Evolutionary conservation across 2,797 vertebrate species (phyloP), one percentile per base, ranked within the genome.

Genomic region (Cottoperca gobio): DNA sequence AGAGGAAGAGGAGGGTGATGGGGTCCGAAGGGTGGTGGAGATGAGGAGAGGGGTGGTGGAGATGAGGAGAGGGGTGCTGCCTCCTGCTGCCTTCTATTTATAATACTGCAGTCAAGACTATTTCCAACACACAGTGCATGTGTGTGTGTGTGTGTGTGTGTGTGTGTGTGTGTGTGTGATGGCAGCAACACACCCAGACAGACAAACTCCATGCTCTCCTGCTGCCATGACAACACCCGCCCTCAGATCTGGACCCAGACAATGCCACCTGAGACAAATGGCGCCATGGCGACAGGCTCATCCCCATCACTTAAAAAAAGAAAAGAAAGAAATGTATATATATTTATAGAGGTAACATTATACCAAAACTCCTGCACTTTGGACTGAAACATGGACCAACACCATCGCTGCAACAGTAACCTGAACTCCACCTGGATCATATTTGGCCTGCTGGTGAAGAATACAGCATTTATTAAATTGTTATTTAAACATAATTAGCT

Each of bases 41-140:
- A 88, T 35, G 72, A 87, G 76, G 76, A 86, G 73, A 85, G 81
- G 80, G 82, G 82, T 67, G 82, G n/a, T 78, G 77, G 69, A 70
- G 80, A 88, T 35, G 72, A 87, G 76, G 76, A 86, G 73, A 85
- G 81, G 80, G 82, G 82, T 67, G 82, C 86, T 86, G 83, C 84
- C 82, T 90, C 85, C 79, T 86, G 76, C 79, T 81, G 84, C 79
- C 61, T 85, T 92, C 92, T 95, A 95, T 95, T 95, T 93, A 91
- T 95, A 95, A 91, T 85, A 83, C 86, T 90, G 89, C 87, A 93
- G 90, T 90, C 87, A 87, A 88, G 88, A 93, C 88, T 92, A 86
- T 91, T 86, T 90, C 69, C 37, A 77, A 79, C 54, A 76, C 82
- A 66, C 46, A 48, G 59, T 63, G 57, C 58, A 24, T n/a, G 43